phyloP scores from a whole-genome alignment of 2,888 invertebrate genomes.

The Conops quadrifasciatus region DNA sequence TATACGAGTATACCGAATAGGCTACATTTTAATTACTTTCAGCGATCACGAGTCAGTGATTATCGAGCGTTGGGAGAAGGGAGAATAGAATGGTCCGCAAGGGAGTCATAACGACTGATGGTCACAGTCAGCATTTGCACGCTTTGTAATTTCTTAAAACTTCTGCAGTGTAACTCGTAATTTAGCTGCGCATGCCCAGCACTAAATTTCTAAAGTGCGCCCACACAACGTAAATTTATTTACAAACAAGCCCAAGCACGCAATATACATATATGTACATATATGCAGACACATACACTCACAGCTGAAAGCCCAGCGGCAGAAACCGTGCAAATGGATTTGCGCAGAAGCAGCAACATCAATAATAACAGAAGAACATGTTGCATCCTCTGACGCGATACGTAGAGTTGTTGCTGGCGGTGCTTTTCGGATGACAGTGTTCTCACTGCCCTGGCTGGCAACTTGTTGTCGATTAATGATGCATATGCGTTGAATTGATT shows the following conservation, averaged over 20 bases:
- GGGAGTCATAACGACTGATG: constrained; percentile 26
- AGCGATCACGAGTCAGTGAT: too few relatives aligned
- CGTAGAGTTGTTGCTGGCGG: neutral
- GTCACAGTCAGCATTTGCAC: constrained; percentile 45
- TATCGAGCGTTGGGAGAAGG: neutral
- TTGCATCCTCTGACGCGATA: neutral
- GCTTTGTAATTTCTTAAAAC: constrained; percentile 43
- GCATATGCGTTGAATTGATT: constrained; percentile 23
- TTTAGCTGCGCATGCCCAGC: constrained; percentile 30
- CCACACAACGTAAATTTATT: too few relatives aligned
- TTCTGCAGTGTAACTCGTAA: constrained; percentile 33
- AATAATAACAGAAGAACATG: constrained; percentile 10
- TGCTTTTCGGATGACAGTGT: neutral
- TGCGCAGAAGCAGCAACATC: constrained; percentile 18
- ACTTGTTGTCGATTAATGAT: constrained; percentile 28
- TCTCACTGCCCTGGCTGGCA: neutral
- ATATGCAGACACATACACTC: neutral
- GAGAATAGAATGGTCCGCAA: neutral
- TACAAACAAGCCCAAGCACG: constrained; percentile 29
- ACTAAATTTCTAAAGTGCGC: constrained; percentile 22
- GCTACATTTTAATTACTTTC: neutral
- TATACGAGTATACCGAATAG: too few relatives aligned
- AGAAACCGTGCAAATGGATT: neutral
- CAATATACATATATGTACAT: constrained; percentile 33
- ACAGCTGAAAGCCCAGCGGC: neutral